phyloP scores from a whole-genome alignment of 2,888 invertebrate genomes.

The Drosophila robusta region DNA sequence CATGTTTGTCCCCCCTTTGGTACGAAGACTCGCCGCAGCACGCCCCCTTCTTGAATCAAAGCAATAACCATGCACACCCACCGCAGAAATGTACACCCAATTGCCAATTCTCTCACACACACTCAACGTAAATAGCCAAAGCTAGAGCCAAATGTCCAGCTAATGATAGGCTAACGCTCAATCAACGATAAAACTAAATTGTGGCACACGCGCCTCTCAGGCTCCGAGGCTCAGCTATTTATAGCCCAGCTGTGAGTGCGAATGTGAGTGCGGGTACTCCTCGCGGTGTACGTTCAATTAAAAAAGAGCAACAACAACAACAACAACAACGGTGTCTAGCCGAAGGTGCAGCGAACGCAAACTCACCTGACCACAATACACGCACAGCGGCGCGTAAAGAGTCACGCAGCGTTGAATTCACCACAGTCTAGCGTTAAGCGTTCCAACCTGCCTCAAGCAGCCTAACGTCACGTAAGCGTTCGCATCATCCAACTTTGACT shows the following conservation, averaged over 20 bases:
- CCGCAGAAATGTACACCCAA: conserved; percentile 39
- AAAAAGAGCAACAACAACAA: conserved; percentile 36
- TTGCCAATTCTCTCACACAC: conserved; percentile 34
- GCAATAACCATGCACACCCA: conserved; percentile 34
- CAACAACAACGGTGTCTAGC: conserved; percentile 46
- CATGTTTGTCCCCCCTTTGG: background rate
- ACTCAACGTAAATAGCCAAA: conserved; percentile 35
- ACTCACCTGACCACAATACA: conserved; percentile 57
- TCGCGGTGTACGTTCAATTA: conserved; percentile 61
- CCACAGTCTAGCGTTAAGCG: conserved; percentile 30
- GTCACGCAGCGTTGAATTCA: conserved; percentile 34
- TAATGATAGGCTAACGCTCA: conserved; percentile 79
- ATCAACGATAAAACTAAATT: conserved; percentile 78
- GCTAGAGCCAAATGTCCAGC: conserved; percentile 64
- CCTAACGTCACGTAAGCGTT: conserved; percentile 52
- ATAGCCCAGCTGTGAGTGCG: conserved; percentile 45
- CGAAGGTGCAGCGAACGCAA: conserved; percentile 63
- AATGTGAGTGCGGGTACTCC: conserved; percentile 41
- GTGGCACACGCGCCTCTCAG: conserved; percentile 71
- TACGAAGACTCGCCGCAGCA: background rate
- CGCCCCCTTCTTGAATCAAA: conserved; percentile 21
- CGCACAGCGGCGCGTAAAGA: conserved; percentile 30
- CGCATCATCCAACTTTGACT: conserved; percentile 26
- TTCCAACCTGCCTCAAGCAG: conserved; percentile 68
- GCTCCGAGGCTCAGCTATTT: conserved; percentile 60